phyloP scores from a whole-genome alignment of 53 echinoderm and acorn worm species.

The Temnopleurus reevesii region DNA sequence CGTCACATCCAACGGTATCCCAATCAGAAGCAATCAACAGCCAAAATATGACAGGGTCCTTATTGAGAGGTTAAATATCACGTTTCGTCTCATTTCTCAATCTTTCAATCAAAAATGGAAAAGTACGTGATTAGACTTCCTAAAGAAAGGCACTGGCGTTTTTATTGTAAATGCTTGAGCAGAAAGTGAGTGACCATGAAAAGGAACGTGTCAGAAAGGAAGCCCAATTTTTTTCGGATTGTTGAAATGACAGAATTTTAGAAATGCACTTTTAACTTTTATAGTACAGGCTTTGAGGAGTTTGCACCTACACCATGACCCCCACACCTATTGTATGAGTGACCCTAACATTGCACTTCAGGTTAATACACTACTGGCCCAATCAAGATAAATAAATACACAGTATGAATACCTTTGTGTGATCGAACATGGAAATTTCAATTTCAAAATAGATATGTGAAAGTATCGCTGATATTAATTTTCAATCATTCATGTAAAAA shows the following conservation, averaged over 20 bases:
- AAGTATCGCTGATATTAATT: no score
- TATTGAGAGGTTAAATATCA: slow-evolving; percentile 28
- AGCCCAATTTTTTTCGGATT: neutral
- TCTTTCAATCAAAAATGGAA: slow-evolving; percentile 1
- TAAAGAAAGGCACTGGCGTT: neutral
- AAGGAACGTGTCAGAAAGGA: neutral
- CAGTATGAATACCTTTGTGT: no score
- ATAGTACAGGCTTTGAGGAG: neutral
- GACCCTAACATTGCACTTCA: neutral
- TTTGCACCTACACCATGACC: neutral
- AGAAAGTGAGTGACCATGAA: slow-evolving; percentile 11
- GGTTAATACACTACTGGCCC: no score
- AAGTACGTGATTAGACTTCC: slow-evolving; percentile 41
- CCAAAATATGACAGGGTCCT: slow-evolving; percentile 30
- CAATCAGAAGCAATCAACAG: slow-evolving; percentile 1
- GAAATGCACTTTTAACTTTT: neutral
- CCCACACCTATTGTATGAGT: neutral
- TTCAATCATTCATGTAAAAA: no score
- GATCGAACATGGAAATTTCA: no score
- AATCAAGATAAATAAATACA: no score
- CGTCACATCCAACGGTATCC: neutral
- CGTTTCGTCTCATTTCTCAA: slow-evolving; percentile 18
- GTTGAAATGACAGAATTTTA: neutral
- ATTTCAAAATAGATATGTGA: no score
- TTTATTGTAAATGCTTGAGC: neutral